phyloP scores from a whole-genome alignment of 2,888 invertebrate genomes.

The Toxonevra muliebris region DNA sequence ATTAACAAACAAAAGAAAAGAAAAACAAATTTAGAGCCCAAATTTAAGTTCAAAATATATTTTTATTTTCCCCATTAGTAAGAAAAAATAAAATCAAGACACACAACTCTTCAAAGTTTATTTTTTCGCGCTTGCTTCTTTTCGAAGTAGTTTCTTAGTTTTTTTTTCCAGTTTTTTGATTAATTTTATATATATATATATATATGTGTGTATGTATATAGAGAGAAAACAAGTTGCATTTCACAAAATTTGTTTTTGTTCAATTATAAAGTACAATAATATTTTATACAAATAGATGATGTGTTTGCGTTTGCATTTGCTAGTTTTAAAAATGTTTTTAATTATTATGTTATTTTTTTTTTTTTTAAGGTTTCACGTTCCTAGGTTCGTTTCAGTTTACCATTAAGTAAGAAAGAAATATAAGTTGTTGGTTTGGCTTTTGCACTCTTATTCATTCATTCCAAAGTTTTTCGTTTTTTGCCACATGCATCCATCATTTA shows the following conservation, averaged over 20 bases:
- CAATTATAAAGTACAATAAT: slow-evolving; percentile 16
- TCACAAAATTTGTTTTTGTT: slow-evolving; percentile 15
- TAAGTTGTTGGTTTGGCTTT: too few species aligned
- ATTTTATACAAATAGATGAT: slow-evolving; percentile 29
- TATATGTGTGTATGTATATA: slow-evolving; percentile 26
- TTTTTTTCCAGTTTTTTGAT: slow-evolving; percentile 4
- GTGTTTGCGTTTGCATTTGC: too few species aligned
- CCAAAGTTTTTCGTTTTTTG: too few species aligned
- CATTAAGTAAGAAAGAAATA: too few species aligned
- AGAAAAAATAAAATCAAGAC: slow-evolving; percentile 20
- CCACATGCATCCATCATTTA: too few species aligned
- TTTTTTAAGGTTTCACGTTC: not conserved
- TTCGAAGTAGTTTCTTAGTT: not conserved
- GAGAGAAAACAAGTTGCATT: slow-evolving; percentile 28
- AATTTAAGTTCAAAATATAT: slow-evolving; percentile 24
- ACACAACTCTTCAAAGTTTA: not conserved
- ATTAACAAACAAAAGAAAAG: not conserved
- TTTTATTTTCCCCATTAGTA: slow-evolving; percentile 19
- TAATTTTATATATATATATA: slow-evolving; percentile 23
- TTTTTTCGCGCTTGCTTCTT: not conserved
- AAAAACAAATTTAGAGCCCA: not conserved
- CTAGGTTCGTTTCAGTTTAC: not conserved
- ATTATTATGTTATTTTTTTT: slow-evolving; percentile 1
- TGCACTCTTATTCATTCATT: too few species aligned
- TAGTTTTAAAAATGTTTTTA: slow-evolving; percentile 6